Evolutionary conservation across 2,797 vertebrate genomes (phyloP).

Genomic region (Linurgus olivaceus): DNA sequence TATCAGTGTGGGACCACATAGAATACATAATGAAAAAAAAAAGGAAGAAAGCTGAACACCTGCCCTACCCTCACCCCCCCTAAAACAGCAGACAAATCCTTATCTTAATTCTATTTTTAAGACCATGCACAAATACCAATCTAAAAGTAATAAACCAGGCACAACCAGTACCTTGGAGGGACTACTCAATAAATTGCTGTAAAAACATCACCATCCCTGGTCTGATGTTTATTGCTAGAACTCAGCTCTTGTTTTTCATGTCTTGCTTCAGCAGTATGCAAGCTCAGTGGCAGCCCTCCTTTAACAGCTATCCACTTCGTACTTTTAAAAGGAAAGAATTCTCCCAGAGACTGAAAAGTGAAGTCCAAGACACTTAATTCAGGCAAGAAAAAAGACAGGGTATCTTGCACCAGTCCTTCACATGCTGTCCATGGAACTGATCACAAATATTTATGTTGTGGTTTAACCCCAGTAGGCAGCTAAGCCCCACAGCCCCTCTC

Average conservation of each 20-base stretch:
- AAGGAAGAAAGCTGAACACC: background rate
- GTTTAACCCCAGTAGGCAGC: background rate
- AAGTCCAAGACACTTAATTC: background rate
- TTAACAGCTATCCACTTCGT: background rate
- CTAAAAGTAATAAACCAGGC: background rate
- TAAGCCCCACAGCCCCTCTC: background rate
- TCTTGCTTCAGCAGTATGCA: background rate
- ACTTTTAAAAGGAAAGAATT: background rate
- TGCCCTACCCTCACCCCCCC: too few relatives aligned
- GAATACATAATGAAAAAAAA: background rate
- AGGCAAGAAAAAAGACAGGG: background rate
- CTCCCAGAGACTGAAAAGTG: background rate
- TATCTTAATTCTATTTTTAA: background rate
- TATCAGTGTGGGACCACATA: background rate
- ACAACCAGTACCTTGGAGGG: rapidly evolving
- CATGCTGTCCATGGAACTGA: background rate
- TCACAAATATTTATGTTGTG: background rate
- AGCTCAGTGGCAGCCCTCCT: background rate
- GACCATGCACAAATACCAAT: background rate
- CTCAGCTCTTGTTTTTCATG: background rate
- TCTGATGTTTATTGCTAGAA: background rate
- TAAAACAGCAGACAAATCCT: background rate
- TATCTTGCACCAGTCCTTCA: background rate
- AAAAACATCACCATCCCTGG: background rate
- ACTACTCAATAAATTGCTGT: background rate